phyloP scores from a whole-genome alignment of 2,888 invertebrate genomes.

The Ochropleura leucogaster region DNA sequence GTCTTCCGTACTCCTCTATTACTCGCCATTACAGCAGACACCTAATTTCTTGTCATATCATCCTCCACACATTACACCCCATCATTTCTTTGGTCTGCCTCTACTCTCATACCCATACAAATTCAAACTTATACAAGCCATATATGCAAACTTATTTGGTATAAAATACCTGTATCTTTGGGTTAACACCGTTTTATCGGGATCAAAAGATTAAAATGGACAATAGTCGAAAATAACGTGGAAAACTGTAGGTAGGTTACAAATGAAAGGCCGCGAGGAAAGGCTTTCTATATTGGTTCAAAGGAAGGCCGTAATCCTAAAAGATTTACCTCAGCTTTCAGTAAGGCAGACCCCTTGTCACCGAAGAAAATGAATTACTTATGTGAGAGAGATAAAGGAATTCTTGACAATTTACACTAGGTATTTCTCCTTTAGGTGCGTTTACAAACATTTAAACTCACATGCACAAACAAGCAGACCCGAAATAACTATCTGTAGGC shows the following conservation, averaged over 20 bases:
- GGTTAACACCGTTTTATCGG: conserved; percentile 20
- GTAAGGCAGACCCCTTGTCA: not conserved
- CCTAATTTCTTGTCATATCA: no score
- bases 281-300: not conserved
- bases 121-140: no score
- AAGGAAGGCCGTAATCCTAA: not conserved
- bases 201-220: conserved; percentile 20
- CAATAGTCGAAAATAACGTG: conserved; percentile 16
- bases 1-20: no score
- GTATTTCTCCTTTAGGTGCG: not conserved
- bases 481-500: no score
- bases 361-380: not conserved
- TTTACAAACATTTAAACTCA: not conserved
- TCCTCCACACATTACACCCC: no score
- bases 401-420: not conserved
- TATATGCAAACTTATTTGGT: not conserved
- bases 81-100: no score
- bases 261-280: not conserved
- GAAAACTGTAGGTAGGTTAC: not conserved
- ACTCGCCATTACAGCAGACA: no score
- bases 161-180: conserved; percentile 10
- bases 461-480: no score
- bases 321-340: conserved; percentile 5
- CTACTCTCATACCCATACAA: no score
- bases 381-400: not conserved